Evolutionary conservation across 2,888 invertebrate genomes (phyloP).

Genomic region (Tenthredo livida): DNA sequence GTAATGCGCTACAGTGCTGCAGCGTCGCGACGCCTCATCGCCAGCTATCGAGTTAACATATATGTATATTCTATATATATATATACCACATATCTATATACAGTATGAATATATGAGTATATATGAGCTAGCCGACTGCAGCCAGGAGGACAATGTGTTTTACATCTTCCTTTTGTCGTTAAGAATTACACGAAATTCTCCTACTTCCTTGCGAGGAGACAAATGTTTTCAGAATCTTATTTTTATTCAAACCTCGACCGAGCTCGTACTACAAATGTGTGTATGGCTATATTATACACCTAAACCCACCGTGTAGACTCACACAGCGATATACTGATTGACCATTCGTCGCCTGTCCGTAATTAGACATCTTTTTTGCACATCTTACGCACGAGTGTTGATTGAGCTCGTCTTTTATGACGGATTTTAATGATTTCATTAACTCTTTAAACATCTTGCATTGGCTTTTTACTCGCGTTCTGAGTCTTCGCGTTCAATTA

Average conservation of each 20-base stretch:
- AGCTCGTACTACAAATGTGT: neutral
- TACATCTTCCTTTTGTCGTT: slow-evolving; percentile 48
- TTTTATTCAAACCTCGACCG: neutral
- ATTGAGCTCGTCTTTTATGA: neutral
- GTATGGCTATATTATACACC: neutral
- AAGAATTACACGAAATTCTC: slow-evolving; percentile 31
- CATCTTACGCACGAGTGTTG: neutral
- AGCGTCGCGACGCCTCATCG: slow-evolving; percentile 41
- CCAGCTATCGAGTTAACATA: neutral
- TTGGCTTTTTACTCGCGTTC: neutral
- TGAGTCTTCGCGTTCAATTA: neutral
- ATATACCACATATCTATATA: no score
- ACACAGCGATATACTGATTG: neutral
- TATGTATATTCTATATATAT: no score
- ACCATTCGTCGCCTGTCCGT: neutral
- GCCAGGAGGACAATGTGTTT: neutral
- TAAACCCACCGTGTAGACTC: neutral
- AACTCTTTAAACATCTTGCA: neutral
- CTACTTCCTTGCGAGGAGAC: neutral
- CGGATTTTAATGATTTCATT: neutral
- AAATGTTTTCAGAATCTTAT: neutral
- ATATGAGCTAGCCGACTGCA: neutral
- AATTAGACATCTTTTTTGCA: neutral
- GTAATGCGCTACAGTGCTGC: neutral
- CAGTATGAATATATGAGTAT: no score